Evolutionary conservation across 1,140 invertebrate species (phyloP).

Genomic region (Marisa cornuarietis): DNA sequence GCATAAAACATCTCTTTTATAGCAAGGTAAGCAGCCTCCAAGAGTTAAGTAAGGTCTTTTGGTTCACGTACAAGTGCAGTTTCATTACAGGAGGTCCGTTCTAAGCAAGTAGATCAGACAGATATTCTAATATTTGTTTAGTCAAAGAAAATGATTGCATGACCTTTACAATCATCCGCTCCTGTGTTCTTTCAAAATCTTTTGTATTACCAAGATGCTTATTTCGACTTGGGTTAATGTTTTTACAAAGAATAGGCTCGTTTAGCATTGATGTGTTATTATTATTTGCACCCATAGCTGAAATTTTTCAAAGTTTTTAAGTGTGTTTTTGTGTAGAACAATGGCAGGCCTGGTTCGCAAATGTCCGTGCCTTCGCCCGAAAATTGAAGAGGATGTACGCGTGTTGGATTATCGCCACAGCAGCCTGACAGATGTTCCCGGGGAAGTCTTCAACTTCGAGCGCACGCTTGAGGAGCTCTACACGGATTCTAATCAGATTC

Average conservation of each 20-base stretch:
- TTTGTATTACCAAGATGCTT: background rate
- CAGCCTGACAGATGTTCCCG: constrained; percentile 92
- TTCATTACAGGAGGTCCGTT: background rate
- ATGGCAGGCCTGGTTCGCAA: constrained; percentile 53
- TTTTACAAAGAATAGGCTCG: too few relatives aligned
- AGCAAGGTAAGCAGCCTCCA: too few relatives aligned
- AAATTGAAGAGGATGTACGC: constrained; percentile 82
- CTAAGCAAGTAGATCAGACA: background rate
- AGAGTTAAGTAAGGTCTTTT: too few relatives aligned
- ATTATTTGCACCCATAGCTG: background rate
- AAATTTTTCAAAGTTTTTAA: background rate
- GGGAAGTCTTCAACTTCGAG: constrained; percentile 95
- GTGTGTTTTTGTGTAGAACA: background rate
- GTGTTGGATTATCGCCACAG: constrained; percentile 98
- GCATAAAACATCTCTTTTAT: too few relatives aligned
- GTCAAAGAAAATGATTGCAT: too few relatives aligned
- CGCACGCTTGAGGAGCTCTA: constrained; percentile 96
- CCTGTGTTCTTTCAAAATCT: too few relatives aligned
- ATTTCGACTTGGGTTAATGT: background rate
- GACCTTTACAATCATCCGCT: too few relatives aligned
- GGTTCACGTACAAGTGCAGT: too few relatives aligned
- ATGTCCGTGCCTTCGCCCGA: constrained; percentile 56
- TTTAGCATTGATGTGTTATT: background rate
- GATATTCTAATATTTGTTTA: too few relatives aligned
- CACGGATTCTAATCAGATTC: constrained; percentile 96